Evolutionary conservation across 2,113 vertebrate genomes (phyloP).

Genomic region (Recurvirostra avosetta): DNA sequence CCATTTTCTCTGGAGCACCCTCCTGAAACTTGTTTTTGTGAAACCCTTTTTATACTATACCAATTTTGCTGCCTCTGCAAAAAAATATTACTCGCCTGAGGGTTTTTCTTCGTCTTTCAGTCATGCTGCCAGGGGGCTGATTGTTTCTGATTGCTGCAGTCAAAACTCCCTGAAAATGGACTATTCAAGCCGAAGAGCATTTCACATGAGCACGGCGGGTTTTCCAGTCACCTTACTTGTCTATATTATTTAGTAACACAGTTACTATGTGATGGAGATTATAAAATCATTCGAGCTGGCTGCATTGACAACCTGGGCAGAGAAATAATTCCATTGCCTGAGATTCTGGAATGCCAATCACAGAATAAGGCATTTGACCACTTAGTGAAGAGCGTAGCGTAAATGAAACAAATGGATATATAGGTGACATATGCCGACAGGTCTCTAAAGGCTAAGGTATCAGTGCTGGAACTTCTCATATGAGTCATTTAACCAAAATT

Average conservation of each 20-base stretch:
- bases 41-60: not conserved
- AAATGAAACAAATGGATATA: not conserved
- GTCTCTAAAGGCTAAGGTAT: not conserved
- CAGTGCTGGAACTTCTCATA: not conserved
- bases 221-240: constrained; percentile 25
- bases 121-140: constrained; percentile 44
- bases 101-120: constrained; percentile 37
- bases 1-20: constrained; percentile 29
- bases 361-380: not conserved
- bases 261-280: not conserved
- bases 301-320: not conserved
- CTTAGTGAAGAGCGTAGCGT: not conserved
- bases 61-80: constrained; percentile 35
- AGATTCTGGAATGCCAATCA: not conserved
- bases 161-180: constrained; percentile 22
- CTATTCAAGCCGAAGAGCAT: constrained; percentile 7
- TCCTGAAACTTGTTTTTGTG: constrained; percentile 15
- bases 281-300: constrained; percentile 1
- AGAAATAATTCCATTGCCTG: not conserved
- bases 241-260: constrained; percentile 20
- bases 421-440: not conserved
- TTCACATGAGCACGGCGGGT: not conserved
- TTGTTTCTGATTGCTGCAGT: constrained; percentile 28
- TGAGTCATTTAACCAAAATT: not conserved
- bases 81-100: constrained; percentile 21